Evolutionary conservation across 1,140 invertebrate species (phyloP), one percentile per base, ranked within the genome.

Genomic region (Myzus persicae): DNA sequence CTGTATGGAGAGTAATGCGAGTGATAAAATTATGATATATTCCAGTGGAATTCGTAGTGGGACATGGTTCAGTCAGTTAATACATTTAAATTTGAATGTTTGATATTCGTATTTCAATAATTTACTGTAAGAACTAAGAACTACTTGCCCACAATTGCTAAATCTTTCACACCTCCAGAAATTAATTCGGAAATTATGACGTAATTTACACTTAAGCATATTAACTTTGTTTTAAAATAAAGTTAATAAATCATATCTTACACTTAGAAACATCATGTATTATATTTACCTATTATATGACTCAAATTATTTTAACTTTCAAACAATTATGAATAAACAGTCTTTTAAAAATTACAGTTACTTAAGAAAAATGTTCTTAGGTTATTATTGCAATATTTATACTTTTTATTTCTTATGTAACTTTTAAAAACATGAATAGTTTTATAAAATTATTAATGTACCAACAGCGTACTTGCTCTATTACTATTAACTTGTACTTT

Each of bases 381-480:
- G 14, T n/a, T n/a, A 76, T n/a, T 76, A 76, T 76, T 20, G 5
- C 14, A 18, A 76, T 76, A 67, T 76, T 76, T n/a, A 18, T 67
- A n/a, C 59, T n/a, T 67, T 67, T 67, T n/a, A 76, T 76, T 31
- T n/a, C n/a, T 76, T 76, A 67, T 67, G 59, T n/a, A n/a, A 51
- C 31, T 48, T 67, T n/a, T n/a, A n/a, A 67, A 67, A 67, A 76
- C 18, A 76, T 76, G 31, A 76, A 76, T 76, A 76, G 36, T 76
- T n/a, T 14, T 76, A 76, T 76, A n/a, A 18, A 76, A 76, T n/a
- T 76, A 67, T 67, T 67, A 1, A 67, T 67, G 9, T 18, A 14
- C n/a, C n/a, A n/a, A n/a, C n/a, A 76, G 4, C 14, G n/a, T 76
- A 59, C 31, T 14, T 59, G 36, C 59, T 76, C 36, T 76, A 76